A percentile compares a stretch with the other conserved stretches of the same genome.
Conservation (phyloP, 2,113 vertebrate species). For the Percina caprodes region DNA sequence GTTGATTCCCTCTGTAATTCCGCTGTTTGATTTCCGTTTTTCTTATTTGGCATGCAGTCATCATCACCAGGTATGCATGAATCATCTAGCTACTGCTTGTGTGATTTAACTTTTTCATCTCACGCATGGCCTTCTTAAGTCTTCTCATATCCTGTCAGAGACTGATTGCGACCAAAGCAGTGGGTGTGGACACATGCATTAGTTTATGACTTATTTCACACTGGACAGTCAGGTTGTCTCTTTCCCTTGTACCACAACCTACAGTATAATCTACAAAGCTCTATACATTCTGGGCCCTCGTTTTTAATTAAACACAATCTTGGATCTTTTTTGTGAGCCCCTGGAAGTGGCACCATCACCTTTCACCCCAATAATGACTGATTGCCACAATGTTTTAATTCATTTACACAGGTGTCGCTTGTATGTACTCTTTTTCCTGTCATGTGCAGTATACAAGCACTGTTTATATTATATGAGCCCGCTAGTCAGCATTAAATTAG, state of each 20-base stretch:
- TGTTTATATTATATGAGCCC: neutral
- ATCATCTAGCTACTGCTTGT: neutral
- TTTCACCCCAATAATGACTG: neutral
- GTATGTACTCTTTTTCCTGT: neutral
- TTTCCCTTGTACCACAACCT: neutral
- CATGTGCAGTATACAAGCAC: neutral
- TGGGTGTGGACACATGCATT: neutral
- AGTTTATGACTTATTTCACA: neutral
- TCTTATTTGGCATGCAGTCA: slow-evolving; percentile 64
- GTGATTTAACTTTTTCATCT: neutral
- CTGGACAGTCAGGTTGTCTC: neutral
- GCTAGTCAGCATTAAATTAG: neutral
- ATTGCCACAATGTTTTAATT: neutral
- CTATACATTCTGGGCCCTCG: neutral
- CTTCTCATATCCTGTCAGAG: neutral
- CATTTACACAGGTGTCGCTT: neutral
- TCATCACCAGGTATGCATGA: slow-evolving; percentile 69
- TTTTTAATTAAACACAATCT: slow-evolving; percentile 1
- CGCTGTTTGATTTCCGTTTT: neutral
- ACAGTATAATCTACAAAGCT: neutral
- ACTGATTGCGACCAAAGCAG: neutral
- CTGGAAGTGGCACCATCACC: neutral
- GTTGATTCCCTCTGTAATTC: slow-evolving; percentile 4
- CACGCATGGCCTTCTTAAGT: neutral
- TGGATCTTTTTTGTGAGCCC: neutral